Evolutionary conservation across 30 jellyfish, hydroid and myxozoan genomes (phyloP).

Genomic region (Clytia hemisphaerica): DNA sequence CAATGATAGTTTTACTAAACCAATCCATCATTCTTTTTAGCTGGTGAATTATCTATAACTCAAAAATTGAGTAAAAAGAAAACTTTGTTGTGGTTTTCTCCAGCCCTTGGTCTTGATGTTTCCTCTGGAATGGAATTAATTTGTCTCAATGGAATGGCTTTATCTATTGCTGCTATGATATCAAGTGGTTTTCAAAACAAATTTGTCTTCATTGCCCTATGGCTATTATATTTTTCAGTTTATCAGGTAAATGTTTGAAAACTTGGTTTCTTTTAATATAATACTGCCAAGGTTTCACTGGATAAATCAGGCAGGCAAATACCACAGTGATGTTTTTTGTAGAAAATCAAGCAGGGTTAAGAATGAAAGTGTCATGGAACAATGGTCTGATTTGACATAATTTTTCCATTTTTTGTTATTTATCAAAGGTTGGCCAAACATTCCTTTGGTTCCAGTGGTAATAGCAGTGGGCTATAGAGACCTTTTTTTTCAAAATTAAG

Average conservation of each 20-base stretch:
- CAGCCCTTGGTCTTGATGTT: slow-evolving; percentile 48
- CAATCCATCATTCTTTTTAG: not conserved
- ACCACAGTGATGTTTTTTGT: not conserved
- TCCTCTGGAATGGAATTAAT: slow-evolving; percentile 71
- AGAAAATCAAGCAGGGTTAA: not conserved
- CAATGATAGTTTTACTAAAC: too few relatives aligned
- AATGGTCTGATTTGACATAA: too few relatives aligned
- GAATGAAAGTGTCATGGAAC: too few relatives aligned
- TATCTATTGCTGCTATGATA: slow-evolving; percentile 36
- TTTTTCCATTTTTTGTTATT: too few relatives aligned
- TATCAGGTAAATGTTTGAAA: slow-evolving; percentile 55
- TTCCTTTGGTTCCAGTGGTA: slow-evolving; percentile 92
- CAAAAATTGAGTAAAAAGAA: slow-evolving; percentile 54
- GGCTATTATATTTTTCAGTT: slow-evolving; percentile 77
- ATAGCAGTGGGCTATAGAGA: not conserved
- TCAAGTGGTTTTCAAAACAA: slow-evolving; percentile 21
- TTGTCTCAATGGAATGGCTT: slow-evolving; percentile 47
- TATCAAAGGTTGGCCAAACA: slow-evolving; percentile 87
- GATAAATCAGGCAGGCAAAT: too few relatives aligned
- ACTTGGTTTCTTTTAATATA: not conserved
- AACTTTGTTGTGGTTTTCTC: slow-evolving; percentile 71
- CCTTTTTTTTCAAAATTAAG: not conserved
- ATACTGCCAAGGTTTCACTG: too few relatives aligned
- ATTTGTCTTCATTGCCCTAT: slow-evolving; percentile 30
- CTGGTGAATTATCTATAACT: slow-evolving; percentile 30